Base-by-base conservation (phyloP, 1,140 invertebrate genomes). In the Venustaconcha ellipsiformis region DNA sequence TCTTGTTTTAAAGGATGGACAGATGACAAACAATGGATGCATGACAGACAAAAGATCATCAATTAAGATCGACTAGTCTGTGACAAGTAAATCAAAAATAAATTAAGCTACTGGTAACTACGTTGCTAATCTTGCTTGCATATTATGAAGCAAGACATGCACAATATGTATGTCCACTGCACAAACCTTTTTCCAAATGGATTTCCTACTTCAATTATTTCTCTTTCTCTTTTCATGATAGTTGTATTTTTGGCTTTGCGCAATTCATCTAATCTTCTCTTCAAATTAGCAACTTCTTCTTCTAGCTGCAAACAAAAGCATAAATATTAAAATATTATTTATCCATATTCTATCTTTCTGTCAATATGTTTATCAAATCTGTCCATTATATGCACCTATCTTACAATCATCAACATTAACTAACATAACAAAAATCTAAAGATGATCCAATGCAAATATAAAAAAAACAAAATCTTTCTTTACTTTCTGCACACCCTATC, bases 181-280 rank as follows among this genome's bases (percentile, higher is more conserved):
- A 20, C 60, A 59, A 55, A 55, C 57, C 26, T 57, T 67, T 23
- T n/a, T 5, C 12, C n/a, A 57, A 15, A n/a, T 37, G 67, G 23
- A 20, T 66, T 83, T 13, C 86, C 85, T 55, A 88, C 83, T 81
- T 88, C 82, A 13, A 89, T 8, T n/a, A 89, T 73, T 71, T 89
- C 86, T 74, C 86, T 68, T 71, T 89, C 86, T 20, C 87, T 70
- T 79, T 88, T 89, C 13, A 85, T 69, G 13, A 88, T 76, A 20
- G 87, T 89, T 20, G 87, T 89, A 70, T 87, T 88, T 71, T 89
- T 89, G 6, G 88, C 88, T 78, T 88, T 88, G n/a, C 88, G 66
- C 57, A 89, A 67, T 20, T 88, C 86, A 73, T 89, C 87, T 14
- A 89, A 75, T 67, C 85, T 81, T n/a, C 81, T 82, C 72, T 84